These are phyloP conservation scores for Neolamprologus variostigma DNA, from an alignment of 2,113 vertebrate genomes.

Conservation along the genomic window DNA sequence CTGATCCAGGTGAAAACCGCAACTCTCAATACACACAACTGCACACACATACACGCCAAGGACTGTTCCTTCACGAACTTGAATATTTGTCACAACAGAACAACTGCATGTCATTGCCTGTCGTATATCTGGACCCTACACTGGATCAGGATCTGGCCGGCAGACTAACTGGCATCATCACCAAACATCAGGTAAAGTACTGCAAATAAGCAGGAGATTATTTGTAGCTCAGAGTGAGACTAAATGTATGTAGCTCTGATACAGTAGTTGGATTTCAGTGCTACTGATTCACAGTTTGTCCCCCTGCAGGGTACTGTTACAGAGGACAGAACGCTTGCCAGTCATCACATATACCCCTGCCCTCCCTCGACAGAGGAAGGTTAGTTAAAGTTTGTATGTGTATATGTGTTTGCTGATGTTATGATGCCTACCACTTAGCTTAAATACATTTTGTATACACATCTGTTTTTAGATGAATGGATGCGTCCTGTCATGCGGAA, in stretches of 20 bases:
- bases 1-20: slow-evolving; percentile 78
- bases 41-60: not conserved
- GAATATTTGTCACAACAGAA: slow-evolving; percentile 69
- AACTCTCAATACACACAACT: not conserved
- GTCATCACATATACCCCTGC: slow-evolving; percentile 83
- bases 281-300: not conserved
- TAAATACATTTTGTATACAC: not conserved
- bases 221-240: not conserved
- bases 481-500: slow-evolving; percentile 88
- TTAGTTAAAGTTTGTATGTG: slow-evolving; percentile 34
- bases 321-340: slow-evolving; percentile 84
- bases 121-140: slow-evolving; percentile 85
- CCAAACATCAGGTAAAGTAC: slow-evolving; percentile 83
- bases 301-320: slow-evolving; percentile 80
- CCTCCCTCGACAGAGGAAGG: slow-evolving; percentile 83
- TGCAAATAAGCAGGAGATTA: not conserved
- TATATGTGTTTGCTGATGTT: not conserved
- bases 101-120: slow-evolving; percentile 85
- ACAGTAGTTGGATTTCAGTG: not conserved
- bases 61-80: not conserved
- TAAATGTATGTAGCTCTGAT: not conserved
- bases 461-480: slow-evolving; percentile 84
- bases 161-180: slow-evolving; percentile 85
- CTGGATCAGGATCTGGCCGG: slow-evolving; percentile 84
- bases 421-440: not conserved